phyloP scores from a whole-genome alignment of 2,888 invertebrate species.

The Melitaea athalia region DNA sequence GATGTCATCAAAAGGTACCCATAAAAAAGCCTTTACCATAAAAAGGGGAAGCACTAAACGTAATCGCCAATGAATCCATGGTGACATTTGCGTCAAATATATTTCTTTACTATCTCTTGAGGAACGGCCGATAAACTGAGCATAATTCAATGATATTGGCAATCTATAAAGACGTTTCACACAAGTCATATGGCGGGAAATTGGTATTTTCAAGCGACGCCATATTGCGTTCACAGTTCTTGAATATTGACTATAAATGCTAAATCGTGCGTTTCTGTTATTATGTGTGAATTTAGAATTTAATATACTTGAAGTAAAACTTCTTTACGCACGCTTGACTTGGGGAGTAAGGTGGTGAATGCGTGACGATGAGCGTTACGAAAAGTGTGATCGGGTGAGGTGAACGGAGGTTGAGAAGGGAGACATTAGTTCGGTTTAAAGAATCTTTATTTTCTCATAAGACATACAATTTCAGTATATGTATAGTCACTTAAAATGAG shows the following conservation, averaged over 20 bases:
- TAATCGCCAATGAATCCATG: conserved; percentile 4
- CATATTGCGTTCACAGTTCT: conserved; percentile 22
- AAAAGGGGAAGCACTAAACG: too few species aligned
- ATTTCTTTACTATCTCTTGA: conserved; percentile 25
- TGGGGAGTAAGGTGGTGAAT: too few species aligned
- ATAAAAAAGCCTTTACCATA: too few species aligned
- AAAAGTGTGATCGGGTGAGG: too few species aligned
- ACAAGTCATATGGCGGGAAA: conserved; percentile 27
- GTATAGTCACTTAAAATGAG: too few species aligned
- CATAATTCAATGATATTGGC: conserved; percentile 29
- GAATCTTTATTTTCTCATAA: too few species aligned
- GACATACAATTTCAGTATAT: too few species aligned
- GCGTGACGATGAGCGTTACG: too few species aligned
- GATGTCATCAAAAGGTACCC: too few species aligned
- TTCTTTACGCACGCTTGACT: too few species aligned
- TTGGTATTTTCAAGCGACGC: conserved; percentile 24
- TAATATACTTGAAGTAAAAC: neutral
- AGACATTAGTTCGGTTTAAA: too few species aligned
- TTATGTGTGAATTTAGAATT: neutral
- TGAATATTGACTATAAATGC: conserved; percentile 22
- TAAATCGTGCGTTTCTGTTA: neutral
- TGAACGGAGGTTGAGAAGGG: too few species aligned
- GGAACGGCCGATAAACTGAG: conserved; percentile 25
- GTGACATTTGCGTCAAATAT: conserved; percentile 4
- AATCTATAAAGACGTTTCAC: conserved; percentile 32